Evolutionary conservation across 1,140 invertebrate species (phyloP).

Genomic region (Tachypleus tridentatus): DNA sequence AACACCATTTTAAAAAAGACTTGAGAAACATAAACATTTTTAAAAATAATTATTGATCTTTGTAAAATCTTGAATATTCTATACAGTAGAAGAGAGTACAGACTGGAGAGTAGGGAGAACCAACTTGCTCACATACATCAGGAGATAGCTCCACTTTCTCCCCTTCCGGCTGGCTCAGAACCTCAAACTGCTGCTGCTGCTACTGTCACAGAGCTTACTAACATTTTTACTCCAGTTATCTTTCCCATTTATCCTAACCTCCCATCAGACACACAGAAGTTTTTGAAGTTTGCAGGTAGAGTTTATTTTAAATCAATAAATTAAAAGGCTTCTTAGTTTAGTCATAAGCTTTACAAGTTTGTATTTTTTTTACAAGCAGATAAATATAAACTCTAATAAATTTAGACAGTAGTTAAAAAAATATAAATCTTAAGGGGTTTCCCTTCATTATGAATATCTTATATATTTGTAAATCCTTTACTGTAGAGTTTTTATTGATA

Average conservation of each 20-base stretch:
- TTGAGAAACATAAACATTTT: too few relatives aligned
- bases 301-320: conserved; percentile 6
- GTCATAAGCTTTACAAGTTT: conserved; percentile 8
- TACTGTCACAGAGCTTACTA: conserved; percentile 6
- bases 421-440: too few relatives aligned
- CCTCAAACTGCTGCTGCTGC: conserved; percentile 1
- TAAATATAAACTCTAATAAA: too few relatives aligned
- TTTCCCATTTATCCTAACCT: conserved; percentile 20
- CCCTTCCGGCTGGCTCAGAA: conserved; percentile 28
- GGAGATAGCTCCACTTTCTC: conserved; percentile 39
- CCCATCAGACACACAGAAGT: conserved; percentile 49
- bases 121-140: conserved; percentile 43
- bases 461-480: too few relatives aligned
- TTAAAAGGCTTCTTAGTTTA: conserved; percentile 1
- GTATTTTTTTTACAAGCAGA: too few relatives aligned
- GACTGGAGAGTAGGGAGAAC: conserved; percentile 35
- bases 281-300: conserved; percentile 62
- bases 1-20: too few relatives aligned
- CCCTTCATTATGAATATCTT: too few relatives aligned
- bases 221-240: conserved; percentile 1
- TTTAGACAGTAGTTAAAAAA: too few relatives aligned
- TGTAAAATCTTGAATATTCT: neutral
- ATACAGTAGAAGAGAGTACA: conserved; percentile 13
- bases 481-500: too few relatives aligned
- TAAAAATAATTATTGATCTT: neutral